Evolutionary conservation across 2,888 invertebrate species (phyloP).

Genomic region (Oscheius myriophilus): DNA sequence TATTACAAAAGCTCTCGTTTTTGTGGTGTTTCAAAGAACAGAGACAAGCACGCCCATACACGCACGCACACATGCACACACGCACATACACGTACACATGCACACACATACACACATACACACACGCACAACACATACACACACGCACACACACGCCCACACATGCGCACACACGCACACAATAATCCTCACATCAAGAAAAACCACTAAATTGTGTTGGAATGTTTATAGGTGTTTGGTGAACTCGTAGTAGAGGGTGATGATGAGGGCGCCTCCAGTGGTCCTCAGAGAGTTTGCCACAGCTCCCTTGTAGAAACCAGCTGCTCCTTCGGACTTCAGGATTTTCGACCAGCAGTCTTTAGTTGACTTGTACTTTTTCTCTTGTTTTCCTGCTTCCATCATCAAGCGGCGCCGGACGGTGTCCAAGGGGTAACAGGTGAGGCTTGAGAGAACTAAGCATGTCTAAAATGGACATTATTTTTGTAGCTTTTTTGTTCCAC

Average conservation of each 20-base stretch:
- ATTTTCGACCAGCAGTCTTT: conserved; percentile 57
- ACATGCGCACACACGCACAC: too few species aligned
- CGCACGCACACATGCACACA: too few species aligned
- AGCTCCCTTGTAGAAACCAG: conserved; percentile 59
- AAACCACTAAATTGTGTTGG: too few species aligned
- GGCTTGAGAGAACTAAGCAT: conserved; percentile 56
- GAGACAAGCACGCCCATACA: too few species aligned
- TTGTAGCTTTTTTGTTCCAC: conserved; percentile 31
- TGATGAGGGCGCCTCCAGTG: conserved; percentile 64
- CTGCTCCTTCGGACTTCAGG: conserved; percentile 55
- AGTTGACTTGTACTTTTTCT: conserved; percentile 52
- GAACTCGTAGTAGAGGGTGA: conserved; percentile 67
- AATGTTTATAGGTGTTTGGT: conserved; percentile 49
- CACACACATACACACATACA: too few species aligned
- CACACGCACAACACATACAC: too few species aligned
- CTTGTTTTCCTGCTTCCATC: conserved; percentile 60
- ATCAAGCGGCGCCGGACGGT: conserved; percentile 65
- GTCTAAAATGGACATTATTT: conserved; percentile 44
- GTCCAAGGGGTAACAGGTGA: conserved; percentile 65
- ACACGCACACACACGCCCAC: too few species aligned
- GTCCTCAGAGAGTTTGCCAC: conserved; percentile 63
- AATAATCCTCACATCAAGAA: too few species aligned
- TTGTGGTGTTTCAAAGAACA: too few species aligned
- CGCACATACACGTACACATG: too few species aligned
- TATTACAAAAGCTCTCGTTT: too few species aligned